Evolutionary conservation across 1,140 invertebrate species (phyloP).

Genomic region (Triops longicaudatus): DNA sequence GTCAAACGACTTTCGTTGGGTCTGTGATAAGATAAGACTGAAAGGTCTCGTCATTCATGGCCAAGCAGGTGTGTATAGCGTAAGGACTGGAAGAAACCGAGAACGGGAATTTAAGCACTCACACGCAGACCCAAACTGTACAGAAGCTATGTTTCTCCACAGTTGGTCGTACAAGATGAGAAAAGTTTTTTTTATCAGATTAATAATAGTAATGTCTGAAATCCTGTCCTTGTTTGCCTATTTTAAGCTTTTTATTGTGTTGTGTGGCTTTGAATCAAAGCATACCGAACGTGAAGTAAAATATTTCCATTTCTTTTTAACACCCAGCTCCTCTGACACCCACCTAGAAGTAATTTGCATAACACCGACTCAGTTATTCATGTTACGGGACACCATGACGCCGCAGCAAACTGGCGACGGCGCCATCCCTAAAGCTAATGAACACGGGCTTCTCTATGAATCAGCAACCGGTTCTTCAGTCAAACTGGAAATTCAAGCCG

Average conservation of each 20-base stretch:
- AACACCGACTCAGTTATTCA: conserved; percentile 8
- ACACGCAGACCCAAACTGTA: background rate
- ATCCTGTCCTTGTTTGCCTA: background rate
- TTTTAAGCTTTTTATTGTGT: background rate
- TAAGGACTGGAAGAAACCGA: background rate
- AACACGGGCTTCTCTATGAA: background rate
- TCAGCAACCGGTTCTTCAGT: background rate
- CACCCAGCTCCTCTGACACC: background rate
- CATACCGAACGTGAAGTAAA: background rate
- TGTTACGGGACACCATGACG: conserved; percentile 10
- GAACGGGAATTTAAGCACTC: background rate
- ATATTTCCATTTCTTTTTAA: conserved; percentile 1
- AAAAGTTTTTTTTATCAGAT: background rate
- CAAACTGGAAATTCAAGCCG: background rate
- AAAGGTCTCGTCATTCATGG: conserved; percentile 11
- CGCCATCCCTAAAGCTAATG: conserved; percentile 9
- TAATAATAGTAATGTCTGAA: background rate
- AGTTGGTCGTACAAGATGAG: background rate
- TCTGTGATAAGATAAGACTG: background rate
- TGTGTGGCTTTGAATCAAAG: background rate
- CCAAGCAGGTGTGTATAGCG: background rate
- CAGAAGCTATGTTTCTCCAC: background rate
- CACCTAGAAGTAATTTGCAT: background rate
- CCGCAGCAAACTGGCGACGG: conserved; percentile 11
- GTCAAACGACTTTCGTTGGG: background rate